Evolutionary conservation across 1,140 invertebrate genomes (phyloP).

Genomic region (Drosophila tropicalis): DNA sequence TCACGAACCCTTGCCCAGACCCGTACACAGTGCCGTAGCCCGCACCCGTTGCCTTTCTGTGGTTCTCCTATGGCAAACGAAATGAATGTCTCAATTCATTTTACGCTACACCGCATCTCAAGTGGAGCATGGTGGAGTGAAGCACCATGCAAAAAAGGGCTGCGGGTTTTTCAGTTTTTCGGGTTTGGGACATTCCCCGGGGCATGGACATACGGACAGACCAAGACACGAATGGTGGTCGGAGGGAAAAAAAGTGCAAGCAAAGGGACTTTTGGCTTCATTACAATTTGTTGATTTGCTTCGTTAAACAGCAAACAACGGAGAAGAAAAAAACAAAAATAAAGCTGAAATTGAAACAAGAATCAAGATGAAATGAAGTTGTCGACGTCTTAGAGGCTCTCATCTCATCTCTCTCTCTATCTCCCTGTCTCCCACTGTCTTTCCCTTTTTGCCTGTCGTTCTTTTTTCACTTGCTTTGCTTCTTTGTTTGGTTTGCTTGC

Average conservation of each 20-base stretch:
- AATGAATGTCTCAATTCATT: constrained; percentile 80
- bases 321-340: constrained; percentile 18
- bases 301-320: constrained; percentile 81
- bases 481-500: constrained; percentile 25
- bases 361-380: constrained; percentile 58
- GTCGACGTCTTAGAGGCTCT: constrained; percentile 38
- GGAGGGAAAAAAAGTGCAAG: constrained; percentile 63
- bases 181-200: constrained; percentile 26
- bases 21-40: neutral
- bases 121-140: constrained; percentile 58
- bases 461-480: constrained; percentile 14
- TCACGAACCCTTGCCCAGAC: neutral
- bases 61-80: constrained; percentile 39
- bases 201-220: constrained; percentile 17
- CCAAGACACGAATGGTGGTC: constrained; percentile 14
- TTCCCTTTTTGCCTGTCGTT: neutral
- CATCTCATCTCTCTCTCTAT: constrained; percentile 16
- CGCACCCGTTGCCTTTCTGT: constrained; percentile 19
- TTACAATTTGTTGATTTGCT: constrained; percentile 82
- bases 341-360: constrained; percentile 64
- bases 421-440: neutral
- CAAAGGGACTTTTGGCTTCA: constrained; percentile 67
- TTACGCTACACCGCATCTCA: constrained; percentile 75
- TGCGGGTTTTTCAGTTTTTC: constrained; percentile 54
- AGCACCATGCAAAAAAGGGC: constrained; percentile 72